Base-by-base conservation (phyloP, 2,888 invertebrate species). In the Thysanoteuthis rhombus region DNA sequence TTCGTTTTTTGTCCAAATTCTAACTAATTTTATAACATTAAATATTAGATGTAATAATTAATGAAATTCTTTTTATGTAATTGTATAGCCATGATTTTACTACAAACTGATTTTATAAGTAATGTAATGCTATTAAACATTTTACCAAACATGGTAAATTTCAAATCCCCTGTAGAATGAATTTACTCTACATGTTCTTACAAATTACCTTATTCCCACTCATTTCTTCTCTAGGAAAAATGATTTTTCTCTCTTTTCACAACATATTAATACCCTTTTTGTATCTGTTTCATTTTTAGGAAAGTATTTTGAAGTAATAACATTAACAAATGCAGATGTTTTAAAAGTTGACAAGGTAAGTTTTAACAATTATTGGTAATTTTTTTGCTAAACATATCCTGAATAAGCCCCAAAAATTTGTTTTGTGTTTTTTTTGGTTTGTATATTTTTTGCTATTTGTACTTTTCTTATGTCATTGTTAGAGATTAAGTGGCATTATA, bases 221-320 rank as follows among this genome's bases (percentile, higher is more conserved):
- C 22, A 52, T 52, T 25, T 52, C 4, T 25, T 52, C 22, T 25
- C 22, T 52, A 22, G 5, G 25, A 4, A 28, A 52, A 52, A 47
- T 4, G 25, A 52, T 0, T n/a, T 42, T 10, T 42, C 10, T n/a
- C 16, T n/a, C 75, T 16, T 75, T 75, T 75, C n/a, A n/a, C n/a
- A n/a, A 92, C 91, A 40, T 91, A 2, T 89, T 92, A 38, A 36
- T 12, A n/a, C 42, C 39, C 36, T 90, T 52, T 58, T 28, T 93
- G 89, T 93, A 25, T 91, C 36, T 47, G 45, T 94, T 94, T 94
- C 92, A 42, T 93, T 94, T 94, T 38, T 95, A 96, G 96, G 95
- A 94, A 94, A 94, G 42, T 93, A 95, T 90, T 96, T 96, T 95
- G 96, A 96, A 94, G 95, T 96, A 19, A 95, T 96, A 42, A 95